These are phyloP conservation scores for Zoanthus sociatus DNA, from an alignment of 92 coral and sea anemone species.

Conservation along the genomic window DNA sequence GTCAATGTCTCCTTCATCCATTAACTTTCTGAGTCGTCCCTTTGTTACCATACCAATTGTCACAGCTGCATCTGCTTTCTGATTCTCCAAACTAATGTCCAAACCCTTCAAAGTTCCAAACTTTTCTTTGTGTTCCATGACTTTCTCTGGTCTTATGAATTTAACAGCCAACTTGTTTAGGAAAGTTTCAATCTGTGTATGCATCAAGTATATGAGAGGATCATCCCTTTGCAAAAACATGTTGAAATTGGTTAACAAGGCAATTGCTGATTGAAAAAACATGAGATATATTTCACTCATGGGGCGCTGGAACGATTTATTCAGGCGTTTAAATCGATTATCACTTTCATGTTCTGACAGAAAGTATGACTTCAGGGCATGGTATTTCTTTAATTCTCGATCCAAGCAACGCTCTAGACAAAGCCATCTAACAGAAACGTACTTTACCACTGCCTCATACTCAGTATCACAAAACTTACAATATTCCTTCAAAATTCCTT, in stretches of 20 bases:
- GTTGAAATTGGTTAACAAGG: conserved; percentile 60
- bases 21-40: conserved; percentile 52
- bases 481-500: conserved; percentile 63
- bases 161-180: conserved; percentile 55
- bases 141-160: conserved; percentile 44
- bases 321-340: conserved; percentile 60
- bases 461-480: conserved; percentile 59
- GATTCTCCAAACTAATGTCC: conserved; percentile 63
- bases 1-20: conserved; percentile 65
- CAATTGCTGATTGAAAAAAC: conserved; percentile 54
- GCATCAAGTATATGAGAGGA: conserved; percentile 59
- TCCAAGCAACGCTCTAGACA: conserved; percentile 64
- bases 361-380: conserved; percentile 70
- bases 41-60: conserved; percentile 59
- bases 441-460: conserved; percentile 63
- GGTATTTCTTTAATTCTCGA: conserved; percentile 63
- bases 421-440: conserved; percentile 55
- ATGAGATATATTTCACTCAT: conserved; percentile 66
- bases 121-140: conserved; percentile 52
- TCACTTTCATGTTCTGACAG: conserved; percentile 63
- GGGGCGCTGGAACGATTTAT: conserved; percentile 54
- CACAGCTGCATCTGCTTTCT: conserved; percentile 59
- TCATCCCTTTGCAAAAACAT: conserved; percentile 66
- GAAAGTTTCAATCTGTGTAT: conserved; percentile 51
- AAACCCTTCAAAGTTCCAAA: conserved; percentile 50